A percentile compares a stretch with the other conserved stretches of the same genome.
Conservation (phyloP, 64 coral and sea anemone genomes). For the Montipora foliosa region DNA sequence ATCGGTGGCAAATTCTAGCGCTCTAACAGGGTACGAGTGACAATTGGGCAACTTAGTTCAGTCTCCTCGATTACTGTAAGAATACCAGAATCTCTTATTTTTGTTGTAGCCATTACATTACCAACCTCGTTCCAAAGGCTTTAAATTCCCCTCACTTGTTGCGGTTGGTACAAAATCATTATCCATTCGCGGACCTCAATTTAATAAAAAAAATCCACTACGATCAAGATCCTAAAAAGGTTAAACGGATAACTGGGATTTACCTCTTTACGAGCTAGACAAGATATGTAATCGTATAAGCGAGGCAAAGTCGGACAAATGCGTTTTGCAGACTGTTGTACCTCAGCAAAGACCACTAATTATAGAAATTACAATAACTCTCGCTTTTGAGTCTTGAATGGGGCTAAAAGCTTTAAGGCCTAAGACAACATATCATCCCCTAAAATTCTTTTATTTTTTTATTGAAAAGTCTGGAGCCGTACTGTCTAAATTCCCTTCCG, state of each 20-base stretch:
- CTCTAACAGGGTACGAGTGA: too few species aligned
- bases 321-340: background rate
- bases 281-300: background rate
- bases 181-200: background rate
- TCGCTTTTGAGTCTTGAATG: background rate
- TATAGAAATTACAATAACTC: background rate
- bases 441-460: background rate
- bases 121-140: too few species aligned
- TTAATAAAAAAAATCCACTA: background rate
- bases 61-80: too few species aligned
- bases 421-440: background rate
- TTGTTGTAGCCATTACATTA: too few species aligned
- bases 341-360: background rate
- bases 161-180: background rate
- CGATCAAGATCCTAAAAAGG: background rate
- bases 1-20: too few species aligned
- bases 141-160: background rate
- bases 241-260: background rate
- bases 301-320: conserved; percentile 4
- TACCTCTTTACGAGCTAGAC: background rate
- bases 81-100: too few species aligned
- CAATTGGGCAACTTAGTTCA: too few species aligned
- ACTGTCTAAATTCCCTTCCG: background rate
- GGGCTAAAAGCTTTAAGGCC: background rate
- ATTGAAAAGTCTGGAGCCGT: background rate